A percentile compares a stretch with the other conserved stretches of the same genome.
phyloP scores from a whole-genome alignment of 2,113 vertebrate genomes.

The Oreotragus oreotragus region DNA sequence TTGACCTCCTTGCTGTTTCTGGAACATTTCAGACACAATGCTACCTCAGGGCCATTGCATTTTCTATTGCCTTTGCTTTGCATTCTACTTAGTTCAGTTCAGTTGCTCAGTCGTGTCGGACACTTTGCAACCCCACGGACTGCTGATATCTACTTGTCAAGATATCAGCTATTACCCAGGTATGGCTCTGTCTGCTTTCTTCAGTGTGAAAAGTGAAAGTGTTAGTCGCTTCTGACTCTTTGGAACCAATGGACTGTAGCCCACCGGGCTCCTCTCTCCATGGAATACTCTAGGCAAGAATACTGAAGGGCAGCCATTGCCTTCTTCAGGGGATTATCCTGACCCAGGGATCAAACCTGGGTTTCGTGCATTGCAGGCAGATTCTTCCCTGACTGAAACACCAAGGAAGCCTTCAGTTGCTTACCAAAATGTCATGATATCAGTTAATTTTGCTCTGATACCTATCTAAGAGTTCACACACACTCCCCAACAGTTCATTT shows the following conservation, averaged over 20 bases:
- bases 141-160: not conserved
- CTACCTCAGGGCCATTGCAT: not conserved
- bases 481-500: not conserved
- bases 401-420: not conserved
- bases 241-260: not conserved
- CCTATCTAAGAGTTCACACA: not conserved
- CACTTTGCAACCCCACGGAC: not conserved
- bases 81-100: not conserved
- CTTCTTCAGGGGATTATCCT: not conserved
- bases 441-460: not conserved
- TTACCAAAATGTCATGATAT: not conserved
- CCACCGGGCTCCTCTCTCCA: not conserved
- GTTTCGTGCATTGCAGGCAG: not conserved
- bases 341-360: not conserved
- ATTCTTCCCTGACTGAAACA: not conserved
- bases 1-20: not conserved
- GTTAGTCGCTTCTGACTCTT: not conserved
- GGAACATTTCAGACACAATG: not conserved
- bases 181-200: not conserved
- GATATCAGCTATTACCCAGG: not conserved
- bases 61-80: not conserved
- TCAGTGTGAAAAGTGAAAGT: not conserved
- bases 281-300: not conserved
- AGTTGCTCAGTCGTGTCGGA: not conserved
- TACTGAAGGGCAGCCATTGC: not conserved